Percentiles rank a stretch among this genome's conserved stretches.
These are phyloP conservation scores for Zaprionus ornatus DNA, from an alignment of 1,140 invertebrate species.

Conservation along the genomic window DNA sequence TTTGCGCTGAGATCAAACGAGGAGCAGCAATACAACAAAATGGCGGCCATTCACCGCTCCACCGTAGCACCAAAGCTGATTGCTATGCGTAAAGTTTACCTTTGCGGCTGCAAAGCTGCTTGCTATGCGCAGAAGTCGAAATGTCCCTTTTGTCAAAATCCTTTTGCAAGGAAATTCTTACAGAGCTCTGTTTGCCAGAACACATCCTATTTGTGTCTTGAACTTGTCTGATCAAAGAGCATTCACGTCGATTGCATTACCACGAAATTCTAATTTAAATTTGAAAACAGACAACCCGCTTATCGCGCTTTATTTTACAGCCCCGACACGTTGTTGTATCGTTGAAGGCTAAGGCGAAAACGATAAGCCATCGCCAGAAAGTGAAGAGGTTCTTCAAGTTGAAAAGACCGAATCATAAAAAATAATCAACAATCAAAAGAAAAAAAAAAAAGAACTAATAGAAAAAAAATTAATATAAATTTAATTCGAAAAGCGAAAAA, in stretches of 20 bases:
- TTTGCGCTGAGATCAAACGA: conserved; percentile 1
- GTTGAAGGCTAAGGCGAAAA: neutral
- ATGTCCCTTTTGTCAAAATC: neutral
- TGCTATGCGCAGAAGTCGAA: neutral
- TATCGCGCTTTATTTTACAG: conserved; percentile 12
- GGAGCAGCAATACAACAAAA: neutral
- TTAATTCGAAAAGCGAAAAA: neutral
- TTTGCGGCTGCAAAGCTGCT: neutral
- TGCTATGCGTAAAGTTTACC: neutral
- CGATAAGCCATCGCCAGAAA: conserved; percentile 1
- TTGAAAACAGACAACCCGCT: neutral
- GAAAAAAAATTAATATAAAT: neutral
- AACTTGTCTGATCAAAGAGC: too few species aligned
- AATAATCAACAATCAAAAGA: neutral
- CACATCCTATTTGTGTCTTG: too few species aligned
- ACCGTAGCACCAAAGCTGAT: neutral
- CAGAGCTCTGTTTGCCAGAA: too few species aligned
- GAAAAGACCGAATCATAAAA: neutral
- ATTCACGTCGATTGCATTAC: too few species aligned
- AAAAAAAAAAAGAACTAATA: neutral
- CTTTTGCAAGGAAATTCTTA: neutral
- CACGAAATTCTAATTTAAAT: too few species aligned
- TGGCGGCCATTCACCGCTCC: neutral
- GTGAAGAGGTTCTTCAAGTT: conserved; percentile 6
- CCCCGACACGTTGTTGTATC: neutral